Conservation (phyloP, 2,113 vertebrate species). For the Ellobius talpinus region DNA sequence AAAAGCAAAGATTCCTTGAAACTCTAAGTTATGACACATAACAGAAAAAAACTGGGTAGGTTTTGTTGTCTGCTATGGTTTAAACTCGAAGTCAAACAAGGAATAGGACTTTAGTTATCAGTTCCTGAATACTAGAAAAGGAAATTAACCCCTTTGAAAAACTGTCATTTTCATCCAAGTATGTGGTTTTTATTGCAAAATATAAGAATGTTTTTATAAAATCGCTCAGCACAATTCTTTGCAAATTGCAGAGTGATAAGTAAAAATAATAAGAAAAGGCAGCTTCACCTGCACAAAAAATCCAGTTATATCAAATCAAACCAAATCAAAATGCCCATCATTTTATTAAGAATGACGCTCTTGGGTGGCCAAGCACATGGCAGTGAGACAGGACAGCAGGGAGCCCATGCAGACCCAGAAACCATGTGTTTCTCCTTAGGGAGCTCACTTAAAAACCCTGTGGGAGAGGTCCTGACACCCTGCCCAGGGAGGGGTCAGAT, state of each 20-base stretch:
- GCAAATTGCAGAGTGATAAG: background rate
- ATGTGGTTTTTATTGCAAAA: slow-evolving; percentile 25
- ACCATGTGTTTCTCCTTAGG: too few relatives aligned
- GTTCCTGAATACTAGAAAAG: slow-evolving; percentile 50
- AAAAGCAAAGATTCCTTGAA: slow-evolving; percentile 69
- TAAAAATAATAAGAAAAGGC: too few relatives aligned
- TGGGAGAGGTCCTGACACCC: too few relatives aligned
- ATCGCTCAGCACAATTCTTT: background rate
- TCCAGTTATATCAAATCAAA: too few relatives aligned
- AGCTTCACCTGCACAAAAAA: too few relatives aligned
- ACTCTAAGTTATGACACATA: slow-evolving; percentile 60
- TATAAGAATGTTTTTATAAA: slow-evolving; percentile 18
- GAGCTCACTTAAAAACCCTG: too few relatives aligned
- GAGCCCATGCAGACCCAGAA: too few relatives aligned
- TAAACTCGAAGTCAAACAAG: slow-evolving; percentile 47
- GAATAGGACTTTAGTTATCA: slow-evolving; percentile 52
- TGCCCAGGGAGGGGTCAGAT: too few relatives aligned
- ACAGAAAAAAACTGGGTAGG: slow-evolving; percentile 52
- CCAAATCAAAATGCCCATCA: too few relatives aligned
- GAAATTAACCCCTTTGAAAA: slow-evolving; percentile 61
- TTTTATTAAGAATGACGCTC: too few relatives aligned
- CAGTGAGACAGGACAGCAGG: too few relatives aligned
- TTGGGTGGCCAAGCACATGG: too few relatives aligned
- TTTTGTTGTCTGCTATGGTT: slow-evolving; percentile 74
- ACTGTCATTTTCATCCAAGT: background rate